Evolutionary conservation across 37 sponge, comb jelly and placozoan species (phyloP), one percentile per base, ranked within the genome.

Genomic region (Chondrosia reniformis): DNA sequence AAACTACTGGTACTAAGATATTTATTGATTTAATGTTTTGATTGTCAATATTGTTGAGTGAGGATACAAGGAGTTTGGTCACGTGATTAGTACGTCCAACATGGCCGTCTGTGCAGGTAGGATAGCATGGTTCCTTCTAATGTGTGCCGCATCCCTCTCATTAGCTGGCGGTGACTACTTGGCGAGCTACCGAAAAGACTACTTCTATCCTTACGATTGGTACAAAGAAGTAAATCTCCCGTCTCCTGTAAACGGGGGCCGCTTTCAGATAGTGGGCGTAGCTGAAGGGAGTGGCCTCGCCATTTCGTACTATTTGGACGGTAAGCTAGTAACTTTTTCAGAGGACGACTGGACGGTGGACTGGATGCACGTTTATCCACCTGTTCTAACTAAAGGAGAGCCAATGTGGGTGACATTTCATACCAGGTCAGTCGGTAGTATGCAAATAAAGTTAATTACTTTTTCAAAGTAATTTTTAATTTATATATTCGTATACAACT

Each of bases 391-490:
- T n/a, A 36, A 63, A 25, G 87, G 83, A 12, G 57, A 77, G 36
- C 78, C 82, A 8, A 58, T 87, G 32, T 87, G 87, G 87, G 42
- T 87, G 36, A 76, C 87, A 10, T 87, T 87, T 45, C 87, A 87
- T 74, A 78, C 83, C 25, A 82, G 82, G 87, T 82, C 46, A 33
- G 27, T 59, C 30, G n/a, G n/a, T n/a, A n/a, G n/a, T n/a, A n/a
- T n/a, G n/a, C n/a, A n/a, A n/a, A n/a, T n/a, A n/a, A n/a, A n/a
- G n/a, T n/a, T n/a, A n/a, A n/a, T n/a, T n/a, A n/a, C n/a, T n/a
- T n/a, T n/a, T n/a, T n/a, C n/a, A n/a, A n/a, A n/a, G n/a, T n/a
- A n/a, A n/a, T n/a, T n/a, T n/a, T n/a, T n/a, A n/a, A n/a, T n/a
- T n/a, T n/a, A n/a, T n/a, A n/a, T n/a, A n/a, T n/a, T n/a, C n/a